Conservation (phyloP, 2,113 vertebrate genomes). For the Hypomesus transpacificus region DNA sequence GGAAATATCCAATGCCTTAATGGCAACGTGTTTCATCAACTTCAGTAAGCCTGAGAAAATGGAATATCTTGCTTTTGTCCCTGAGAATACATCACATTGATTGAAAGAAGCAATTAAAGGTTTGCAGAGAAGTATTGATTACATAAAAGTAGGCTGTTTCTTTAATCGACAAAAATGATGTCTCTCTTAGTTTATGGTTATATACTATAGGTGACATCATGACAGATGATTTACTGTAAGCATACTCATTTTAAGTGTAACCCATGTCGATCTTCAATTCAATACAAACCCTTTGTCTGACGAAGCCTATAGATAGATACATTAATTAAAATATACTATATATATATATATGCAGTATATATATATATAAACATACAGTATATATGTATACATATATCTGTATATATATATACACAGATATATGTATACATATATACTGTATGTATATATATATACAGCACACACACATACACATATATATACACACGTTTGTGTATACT, state of each 20-base stretch:
- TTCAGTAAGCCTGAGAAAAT: constrained; percentile 69
- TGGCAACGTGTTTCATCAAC: constrained; percentile 69
- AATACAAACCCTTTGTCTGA: constrained; percentile 47
- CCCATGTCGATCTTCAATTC: constrained; percentile 56
- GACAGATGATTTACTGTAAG: constrained; percentile 40
- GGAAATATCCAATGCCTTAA: constrained; percentile 66
- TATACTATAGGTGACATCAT: constrained; percentile 5
- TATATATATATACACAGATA: neutral
- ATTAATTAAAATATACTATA: constrained; percentile 41
- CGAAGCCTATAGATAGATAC: constrained; percentile 43
- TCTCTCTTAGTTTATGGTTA: constrained; percentile 59
- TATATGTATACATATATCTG: neutral
- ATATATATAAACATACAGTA: neutral
- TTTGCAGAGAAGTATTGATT: constrained; percentile 67
- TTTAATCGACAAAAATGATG: constrained; percentile 67
- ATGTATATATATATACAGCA: too few species aligned
- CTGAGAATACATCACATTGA: constrained; percentile 72
- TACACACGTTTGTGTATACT: too few species aligned
- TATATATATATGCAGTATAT: constrained; percentile 1
- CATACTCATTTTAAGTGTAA: constrained; percentile 52
- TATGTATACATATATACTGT: neutral
- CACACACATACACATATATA: too few species aligned
- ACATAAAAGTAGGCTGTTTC: constrained; percentile 68
- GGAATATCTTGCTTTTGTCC: constrained; percentile 69
- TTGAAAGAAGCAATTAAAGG: constrained; percentile 71